phyloP scores from a whole-genome alignment of 2,797 vertebrate genomes.

The Benthosema pterotum region DNA sequence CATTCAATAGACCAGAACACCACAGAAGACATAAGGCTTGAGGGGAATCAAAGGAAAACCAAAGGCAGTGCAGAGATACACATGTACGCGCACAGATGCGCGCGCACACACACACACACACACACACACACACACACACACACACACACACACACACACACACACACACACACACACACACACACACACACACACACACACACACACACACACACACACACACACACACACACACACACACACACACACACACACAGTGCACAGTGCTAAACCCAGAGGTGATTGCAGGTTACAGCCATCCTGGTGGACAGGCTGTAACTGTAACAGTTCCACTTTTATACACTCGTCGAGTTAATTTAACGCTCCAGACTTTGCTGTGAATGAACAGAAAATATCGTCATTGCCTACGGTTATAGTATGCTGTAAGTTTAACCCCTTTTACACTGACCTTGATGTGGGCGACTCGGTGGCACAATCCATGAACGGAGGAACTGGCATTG shows the following conservation, averaged over 20 bases:
- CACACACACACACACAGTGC: conserved; percentile 15
- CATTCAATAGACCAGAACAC: conserved; percentile 81
- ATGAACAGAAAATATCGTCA: no score
- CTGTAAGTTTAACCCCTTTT: no score
- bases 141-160: conserved; percentile 25
- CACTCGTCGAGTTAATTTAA: no score
- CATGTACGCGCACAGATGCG: conserved; percentile 1
- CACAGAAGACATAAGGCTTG: conserved; percentile 74
- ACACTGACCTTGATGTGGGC: no score
- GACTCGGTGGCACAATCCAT: no score
- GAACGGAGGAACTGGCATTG: no score
- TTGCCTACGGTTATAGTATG: no score
- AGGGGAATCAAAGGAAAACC: conserved; percentile 72
- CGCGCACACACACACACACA: conserved; percentile 37
- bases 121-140: conserved; percentile 8
- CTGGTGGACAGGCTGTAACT: conserved; percentile 32
- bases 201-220: conserved; percentile 32
- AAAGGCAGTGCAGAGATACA: conserved; percentile 6
- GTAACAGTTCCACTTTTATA: no score
- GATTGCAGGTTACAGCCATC: conserved; percentile 37
- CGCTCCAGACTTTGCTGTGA: no score
- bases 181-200: conserved; percentile 2
- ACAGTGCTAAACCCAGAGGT: conserved; percentile 41
- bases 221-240: conserved; percentile 33
- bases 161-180: conserved; percentile 14